A percentile compares a stretch with the other conserved stretches of the same genome.
Evolutionary conservation across 2,797 vertebrate genomes (phyloP).

Genomic region (Poeciliopsis paucimaculata): DNA sequence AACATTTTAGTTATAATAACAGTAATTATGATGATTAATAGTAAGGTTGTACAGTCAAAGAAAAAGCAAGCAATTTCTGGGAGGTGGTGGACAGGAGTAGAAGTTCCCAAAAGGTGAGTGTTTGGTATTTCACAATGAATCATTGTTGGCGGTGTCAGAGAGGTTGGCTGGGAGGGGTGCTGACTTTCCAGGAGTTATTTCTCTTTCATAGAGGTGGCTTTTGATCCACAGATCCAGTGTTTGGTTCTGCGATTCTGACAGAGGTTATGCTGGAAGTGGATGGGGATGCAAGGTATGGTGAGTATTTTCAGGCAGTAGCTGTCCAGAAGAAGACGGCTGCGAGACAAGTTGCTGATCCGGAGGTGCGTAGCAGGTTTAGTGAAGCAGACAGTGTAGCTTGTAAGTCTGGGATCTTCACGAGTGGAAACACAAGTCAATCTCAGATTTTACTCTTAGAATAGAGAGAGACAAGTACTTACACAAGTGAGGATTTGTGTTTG

Average conservation of each 20-base stretch:
- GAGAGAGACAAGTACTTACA: neutral
- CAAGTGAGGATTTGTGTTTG: neutral
- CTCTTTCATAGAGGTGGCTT: neutral
- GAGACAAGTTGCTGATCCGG: neutral
- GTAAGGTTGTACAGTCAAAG: neutral
- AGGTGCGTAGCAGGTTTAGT: neutral
- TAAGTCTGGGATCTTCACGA: neutral
- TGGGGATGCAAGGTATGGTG: neutral
- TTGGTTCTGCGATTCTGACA: neutral
- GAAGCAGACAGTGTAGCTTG: neutral
- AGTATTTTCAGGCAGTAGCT: neutral
- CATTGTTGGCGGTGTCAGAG: neutral
- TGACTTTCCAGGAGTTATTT: neutral
- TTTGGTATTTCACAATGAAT: neutral
- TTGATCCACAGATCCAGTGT: neutral
- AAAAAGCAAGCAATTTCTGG: neutral
- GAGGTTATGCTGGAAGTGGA: neutral
- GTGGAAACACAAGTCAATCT: neutral
- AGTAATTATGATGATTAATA: neutral
- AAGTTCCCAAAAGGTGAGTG: neutral
- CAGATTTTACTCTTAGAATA: neutral
- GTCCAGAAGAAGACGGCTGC: neutral
- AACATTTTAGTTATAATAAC: neutral
- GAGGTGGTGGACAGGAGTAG: neutral
- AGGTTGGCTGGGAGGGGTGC: neutral